Percentiles rank a stretch among this genome's conserved stretches.
Evolutionary conservation across 1,140 invertebrate species (phyloP).

Genomic region (Drosophila ogumai): DNA sequence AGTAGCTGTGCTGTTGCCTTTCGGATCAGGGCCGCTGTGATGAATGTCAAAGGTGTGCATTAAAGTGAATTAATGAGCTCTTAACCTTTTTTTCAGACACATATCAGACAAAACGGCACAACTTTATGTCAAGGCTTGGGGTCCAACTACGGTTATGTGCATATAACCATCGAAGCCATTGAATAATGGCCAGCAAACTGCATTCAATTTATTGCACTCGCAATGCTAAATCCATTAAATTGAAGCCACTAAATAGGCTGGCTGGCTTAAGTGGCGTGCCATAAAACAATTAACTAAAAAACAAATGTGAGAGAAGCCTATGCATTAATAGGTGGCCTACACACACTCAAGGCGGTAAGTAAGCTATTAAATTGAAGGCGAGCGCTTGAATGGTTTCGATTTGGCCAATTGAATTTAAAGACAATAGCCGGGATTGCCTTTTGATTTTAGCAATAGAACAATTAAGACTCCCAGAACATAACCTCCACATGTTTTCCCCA

Average conservation of each 20-base stretch:
- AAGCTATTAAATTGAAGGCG: constrained; percentile 41
- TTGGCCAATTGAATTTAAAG: constrained; percentile 28
- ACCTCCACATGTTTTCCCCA: constrained; percentile 17
- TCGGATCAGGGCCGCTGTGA: constrained; percentile 18
- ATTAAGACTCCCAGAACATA: constrained; percentile 19
- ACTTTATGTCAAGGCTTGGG: constrained; percentile 46
- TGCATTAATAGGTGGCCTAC: constrained; percentile 53
- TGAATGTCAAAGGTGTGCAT: constrained; percentile 46
- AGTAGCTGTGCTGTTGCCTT: background rate
- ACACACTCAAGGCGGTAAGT: constrained; percentile 44
- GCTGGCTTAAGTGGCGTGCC: constrained; percentile 59
- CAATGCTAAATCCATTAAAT: constrained; percentile 74
- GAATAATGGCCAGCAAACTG: constrained; percentile 26
- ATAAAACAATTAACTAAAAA: constrained; percentile 69
- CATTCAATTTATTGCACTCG: constrained; percentile 48
- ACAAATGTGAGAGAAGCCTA: constrained; percentile 53
- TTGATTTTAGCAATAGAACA: constrained; percentile 12
- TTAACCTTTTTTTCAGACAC: constrained; percentile 49
- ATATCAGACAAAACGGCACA: constrained; percentile 25
- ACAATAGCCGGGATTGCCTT: constrained; percentile 19
- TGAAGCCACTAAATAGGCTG: constrained; percentile 28
- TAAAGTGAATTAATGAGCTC: constrained; percentile 45
- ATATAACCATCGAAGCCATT: constrained; percentile 14
- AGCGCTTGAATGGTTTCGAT: constrained; percentile 8
- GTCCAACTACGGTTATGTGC: constrained; percentile 8